These are phyloP conservation scores for Blennius ocellaris DNA, from an alignment of 2,113 vertebrate species.

Conservation along the genomic window DNA sequence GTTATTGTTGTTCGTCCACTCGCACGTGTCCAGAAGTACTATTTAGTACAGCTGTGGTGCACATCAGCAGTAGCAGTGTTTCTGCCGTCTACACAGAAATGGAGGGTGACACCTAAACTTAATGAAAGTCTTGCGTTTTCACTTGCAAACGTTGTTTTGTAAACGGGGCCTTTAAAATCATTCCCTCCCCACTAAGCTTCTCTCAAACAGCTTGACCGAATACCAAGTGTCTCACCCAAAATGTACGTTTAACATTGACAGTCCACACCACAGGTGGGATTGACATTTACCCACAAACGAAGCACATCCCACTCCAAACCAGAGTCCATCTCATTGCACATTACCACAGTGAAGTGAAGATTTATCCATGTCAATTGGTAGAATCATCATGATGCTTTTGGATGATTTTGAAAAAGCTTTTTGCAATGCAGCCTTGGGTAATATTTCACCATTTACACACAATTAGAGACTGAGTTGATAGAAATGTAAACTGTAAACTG, in stretches of 20 bases:
- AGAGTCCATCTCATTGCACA: slow-evolving; percentile 22
- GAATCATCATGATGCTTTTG: slow-evolving; percentile 6
- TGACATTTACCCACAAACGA: slow-evolving; percentile 55
- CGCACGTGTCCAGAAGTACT: too few species aligned
- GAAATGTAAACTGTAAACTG: not conserved
- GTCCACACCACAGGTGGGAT: slow-evolving; percentile 26
- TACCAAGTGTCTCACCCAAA: slow-evolving; percentile 57
- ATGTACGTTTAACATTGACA: slow-evolving; percentile 48
- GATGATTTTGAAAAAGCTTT: slow-evolving; percentile 1
- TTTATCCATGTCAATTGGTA: slow-evolving; percentile 41
- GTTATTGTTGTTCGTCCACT: too few species aligned
- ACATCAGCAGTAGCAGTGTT: too few species aligned
- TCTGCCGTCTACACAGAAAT: too few species aligned
- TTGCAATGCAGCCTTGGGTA: not conserved
- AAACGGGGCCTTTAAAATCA: slow-evolving; percentile 6
- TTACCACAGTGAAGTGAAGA: slow-evolving; percentile 21
- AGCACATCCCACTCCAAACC: slow-evolving; percentile 12
- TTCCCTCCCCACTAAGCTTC: slow-evolving; percentile 54
- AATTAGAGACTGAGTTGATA: too few species aligned
- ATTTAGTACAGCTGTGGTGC: too few species aligned
- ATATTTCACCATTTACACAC: not conserved
- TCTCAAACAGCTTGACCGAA: slow-evolving; percentile 48
- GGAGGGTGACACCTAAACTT: too few species aligned
- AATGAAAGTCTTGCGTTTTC: too few species aligned
- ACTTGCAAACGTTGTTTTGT: too few species aligned